phyloP scores from a whole-genome alignment of 2,888 invertebrate species.

The Amiota mariae region DNA sequence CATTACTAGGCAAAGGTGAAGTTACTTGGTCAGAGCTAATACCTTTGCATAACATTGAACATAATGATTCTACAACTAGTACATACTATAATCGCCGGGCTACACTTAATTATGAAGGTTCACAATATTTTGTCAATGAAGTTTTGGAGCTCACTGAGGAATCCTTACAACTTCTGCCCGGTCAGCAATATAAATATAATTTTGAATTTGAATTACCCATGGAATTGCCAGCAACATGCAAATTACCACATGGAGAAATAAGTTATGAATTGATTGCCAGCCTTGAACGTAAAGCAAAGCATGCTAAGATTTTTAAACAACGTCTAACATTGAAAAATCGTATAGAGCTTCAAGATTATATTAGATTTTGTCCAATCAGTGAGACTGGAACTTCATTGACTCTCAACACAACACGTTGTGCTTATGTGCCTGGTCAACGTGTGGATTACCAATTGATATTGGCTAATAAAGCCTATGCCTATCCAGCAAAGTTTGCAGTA shows the following conservation, averaged over 20 bases:
- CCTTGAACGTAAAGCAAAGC: conserved; percentile 50
- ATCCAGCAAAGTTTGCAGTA: conserved; percentile 23
- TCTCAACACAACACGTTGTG: conserved; percentile 49
- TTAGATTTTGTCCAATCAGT: neutral
- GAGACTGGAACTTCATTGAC: neutral
- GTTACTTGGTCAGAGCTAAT: conserved; percentile 52
- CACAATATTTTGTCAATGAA: conserved; percentile 43
- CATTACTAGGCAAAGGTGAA: conserved; percentile 46
- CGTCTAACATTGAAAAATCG: conserved; percentile 49
- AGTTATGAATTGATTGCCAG: conserved; percentile 46
- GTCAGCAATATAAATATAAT: conserved; percentile 14
- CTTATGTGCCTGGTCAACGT: conserved; percentile 58
- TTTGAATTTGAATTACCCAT: conserved; percentile 51
- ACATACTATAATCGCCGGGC: conserved; percentile 31
- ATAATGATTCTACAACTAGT: conserved; percentile 49
- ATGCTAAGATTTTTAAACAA: conserved; percentile 50
- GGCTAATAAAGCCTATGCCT: neutral
- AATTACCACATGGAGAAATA: conserved; percentile 47
- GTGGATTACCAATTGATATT: conserved; percentile 45
- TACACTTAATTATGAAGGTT: conserved; percentile 39
- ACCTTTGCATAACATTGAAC: conserved; percentile 41
- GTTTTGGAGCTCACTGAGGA: conserved; percentile 32
- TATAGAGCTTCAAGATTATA: conserved; percentile 44
- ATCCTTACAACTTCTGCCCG: conserved; percentile 31
- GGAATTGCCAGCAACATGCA: conserved; percentile 50